Evolutionary conservation across 2,113 vertebrate species (phyloP), one percentile per base, ranked within the genome.

Genomic region (Pseudorhombus dupliciocellatus): DNA sequence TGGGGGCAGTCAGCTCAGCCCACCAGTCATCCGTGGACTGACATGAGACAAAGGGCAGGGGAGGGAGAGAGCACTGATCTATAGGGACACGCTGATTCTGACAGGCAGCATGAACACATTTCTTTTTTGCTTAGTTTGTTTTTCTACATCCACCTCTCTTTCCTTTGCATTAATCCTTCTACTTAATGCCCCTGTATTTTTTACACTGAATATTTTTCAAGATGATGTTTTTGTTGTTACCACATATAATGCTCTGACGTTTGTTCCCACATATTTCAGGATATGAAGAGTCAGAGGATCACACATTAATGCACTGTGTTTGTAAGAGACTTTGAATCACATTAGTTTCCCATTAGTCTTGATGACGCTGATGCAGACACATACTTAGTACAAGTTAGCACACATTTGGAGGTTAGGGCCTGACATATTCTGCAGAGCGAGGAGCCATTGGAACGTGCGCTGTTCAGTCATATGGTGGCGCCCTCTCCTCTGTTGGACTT

Each of bases 1-100:
- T 69, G 71, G 79, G 86, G 88, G 80, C 86, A 84, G 83, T 90
- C 83, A 87, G 81, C 90, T 80, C 87, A 91, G 80, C 87, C 91
- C 88, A 80, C 81, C 89, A 89, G 84, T 90, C 90, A 89, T 83
- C 80, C 73, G 64, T 88, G 83, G 79, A 77, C 78, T 10, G 59
- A 77, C 79, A 65, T 31, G 70, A 82, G 81, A 93, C 91, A 93
- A 94, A 90, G 84, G 64, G 44, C 65, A 81, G 55, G 71, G 73
- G 78, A 69, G 77, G 70, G 68, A 70, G 78, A 84, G 89, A 90
- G 88, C 84, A 79, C 70, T 80, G 70, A 89, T 86, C 80, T 87
- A 66, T 68, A 80, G 69, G 80, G 84, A 81, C 34, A 73, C 82
- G 81, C 73, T 78, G 65, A 65, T 59, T 73, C 66, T 82, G 82